Evolutionary conservation across 2,113 vertebrate genomes (phyloP).

Genomic region (Macquaria australasica): DNA sequence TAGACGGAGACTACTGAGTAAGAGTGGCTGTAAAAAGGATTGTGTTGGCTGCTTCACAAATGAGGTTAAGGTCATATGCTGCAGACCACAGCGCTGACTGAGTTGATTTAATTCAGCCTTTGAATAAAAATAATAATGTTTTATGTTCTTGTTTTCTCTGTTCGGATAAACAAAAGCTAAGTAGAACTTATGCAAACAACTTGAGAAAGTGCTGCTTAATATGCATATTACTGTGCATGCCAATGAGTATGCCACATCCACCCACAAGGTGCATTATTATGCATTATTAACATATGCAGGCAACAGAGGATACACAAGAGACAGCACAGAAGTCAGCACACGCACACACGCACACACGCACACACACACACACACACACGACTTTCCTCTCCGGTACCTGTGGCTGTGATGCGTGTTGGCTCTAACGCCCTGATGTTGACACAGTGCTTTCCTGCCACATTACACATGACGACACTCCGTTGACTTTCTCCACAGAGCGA

Average conservation of each 20-base stretch:
- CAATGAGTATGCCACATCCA: conserved; percentile 58
- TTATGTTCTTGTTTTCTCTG: conserved; percentile 34
- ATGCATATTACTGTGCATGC: conserved; percentile 58
- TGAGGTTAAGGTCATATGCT: conserved; percentile 59
- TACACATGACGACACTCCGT: conserved; percentile 42
- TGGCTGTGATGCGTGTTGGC: conserved; percentile 30
- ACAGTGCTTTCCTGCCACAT: conserved; percentile 59
- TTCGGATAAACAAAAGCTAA: conserved; percentile 51
- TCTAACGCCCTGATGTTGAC: conserved; percentile 56
- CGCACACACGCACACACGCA: background rate
- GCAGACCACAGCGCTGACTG: conserved; percentile 43
- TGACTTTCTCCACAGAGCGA: conserved; percentile 40
- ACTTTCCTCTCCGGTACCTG: conserved; percentile 32
- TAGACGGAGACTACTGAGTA: conserved; percentile 65
- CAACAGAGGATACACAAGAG: conserved; percentile 43
- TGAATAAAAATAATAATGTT: conserved; percentile 44
- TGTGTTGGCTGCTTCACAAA: conserved; percentile 61
- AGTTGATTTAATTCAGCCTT: conserved; percentile 49
- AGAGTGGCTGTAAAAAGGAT: conserved; percentile 62
- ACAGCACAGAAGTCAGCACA: conserved; percentile 28
- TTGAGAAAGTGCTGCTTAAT: conserved; percentile 52
- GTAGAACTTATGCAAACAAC: conserved; percentile 50
- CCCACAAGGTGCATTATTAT: conserved; percentile 64
- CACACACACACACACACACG: background rate
- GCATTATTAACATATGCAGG: conserved; percentile 66